Conservation (phyloP, 2,797 vertebrate genomes). For the Lagorchestes hirsutus region DNA sequence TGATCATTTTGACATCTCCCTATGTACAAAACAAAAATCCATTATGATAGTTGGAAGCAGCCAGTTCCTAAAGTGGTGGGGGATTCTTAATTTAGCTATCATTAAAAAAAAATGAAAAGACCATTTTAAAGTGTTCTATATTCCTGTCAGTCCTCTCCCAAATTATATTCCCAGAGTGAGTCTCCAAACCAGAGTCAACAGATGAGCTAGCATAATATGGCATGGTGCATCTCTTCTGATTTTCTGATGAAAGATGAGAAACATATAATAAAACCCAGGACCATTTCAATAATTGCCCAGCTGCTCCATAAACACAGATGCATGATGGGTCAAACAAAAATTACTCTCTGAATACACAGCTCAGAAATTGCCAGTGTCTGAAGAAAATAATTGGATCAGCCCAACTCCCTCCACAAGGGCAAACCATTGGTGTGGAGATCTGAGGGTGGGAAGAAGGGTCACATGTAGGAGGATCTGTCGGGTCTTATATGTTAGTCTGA, state of each 20-base stretch:
- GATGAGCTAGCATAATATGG: background rate
- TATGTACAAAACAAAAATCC: slow-evolving; percentile 35
- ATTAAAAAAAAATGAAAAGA: slow-evolving; percentile 59
- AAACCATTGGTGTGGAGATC: slow-evolving; percentile 58
- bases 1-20: slow-evolving; percentile 41
- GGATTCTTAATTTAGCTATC: slow-evolving; percentile 52
- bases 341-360: background rate
- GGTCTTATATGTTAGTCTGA: slow-evolving; percentile 75
- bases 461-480: slow-evolving; percentile 51
- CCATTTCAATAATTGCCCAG: slow-evolving; percentile 45
- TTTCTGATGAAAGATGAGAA: slow-evolving; percentile 58
- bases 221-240: slow-evolving; percentile 11
- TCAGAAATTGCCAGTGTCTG: slow-evolving; percentile 28
- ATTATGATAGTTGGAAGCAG: slow-evolving; percentile 31
- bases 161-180: slow-evolving; percentile 28
- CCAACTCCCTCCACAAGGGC: slow-evolving; percentile 56
- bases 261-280: slow-evolving; percentile 52
- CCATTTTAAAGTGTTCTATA: slow-evolving; percentile 47
- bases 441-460: slow-evolving; percentile 53
- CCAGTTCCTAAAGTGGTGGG: background rate
- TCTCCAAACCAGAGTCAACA: background rate
- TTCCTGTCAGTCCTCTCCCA: slow-evolving; percentile 32
- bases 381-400: slow-evolving; percentile 45
- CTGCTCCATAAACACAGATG: slow-evolving; percentile 47
- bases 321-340: slow-evolving; percentile 58